Conservation (phyloP, 2,113 vertebrate genomes). For the Todiramphus chloris region DNA sequence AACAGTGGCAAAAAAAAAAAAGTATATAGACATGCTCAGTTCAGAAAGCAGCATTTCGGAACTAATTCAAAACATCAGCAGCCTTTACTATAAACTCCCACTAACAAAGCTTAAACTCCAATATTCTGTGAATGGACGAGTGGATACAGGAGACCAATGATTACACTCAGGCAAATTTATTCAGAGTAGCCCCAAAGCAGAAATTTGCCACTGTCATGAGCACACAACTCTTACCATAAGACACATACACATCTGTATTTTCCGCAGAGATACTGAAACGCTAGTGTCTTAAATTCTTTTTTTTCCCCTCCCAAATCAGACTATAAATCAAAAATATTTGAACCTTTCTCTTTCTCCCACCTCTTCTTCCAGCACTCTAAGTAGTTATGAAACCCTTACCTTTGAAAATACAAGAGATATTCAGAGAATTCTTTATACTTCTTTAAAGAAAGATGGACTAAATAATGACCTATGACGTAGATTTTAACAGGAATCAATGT, state of each 20-base stretch:
- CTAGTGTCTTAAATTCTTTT: neutral
- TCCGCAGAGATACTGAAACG: neutral
- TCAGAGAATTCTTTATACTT: neutral
- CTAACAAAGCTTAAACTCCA: neutral
- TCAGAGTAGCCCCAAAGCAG: neutral
- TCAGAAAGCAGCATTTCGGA: neutral
- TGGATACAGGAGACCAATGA: neutral
- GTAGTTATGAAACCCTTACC: neutral
- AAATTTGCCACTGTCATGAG: neutral
- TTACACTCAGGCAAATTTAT: neutral
- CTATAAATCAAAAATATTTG: neutral
- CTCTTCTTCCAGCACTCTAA: neutral
- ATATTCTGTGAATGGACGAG: neutral
- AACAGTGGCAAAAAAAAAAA: neutral
- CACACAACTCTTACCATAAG: neutral
- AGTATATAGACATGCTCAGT: neutral
- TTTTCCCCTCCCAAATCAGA: neutral
- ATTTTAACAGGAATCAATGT: neutral
- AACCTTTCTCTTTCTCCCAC: accelerated
- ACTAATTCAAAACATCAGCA: neutral
- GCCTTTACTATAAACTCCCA: neutral
- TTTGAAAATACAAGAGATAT: neutral
- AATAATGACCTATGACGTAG: neutral
- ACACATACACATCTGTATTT: neutral
- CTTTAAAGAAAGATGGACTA: neutral